These are phyloP conservation scores for Galbula dea DNA, from an alignment of 2,113 vertebrate species.

Conservation along the genomic window DNA sequence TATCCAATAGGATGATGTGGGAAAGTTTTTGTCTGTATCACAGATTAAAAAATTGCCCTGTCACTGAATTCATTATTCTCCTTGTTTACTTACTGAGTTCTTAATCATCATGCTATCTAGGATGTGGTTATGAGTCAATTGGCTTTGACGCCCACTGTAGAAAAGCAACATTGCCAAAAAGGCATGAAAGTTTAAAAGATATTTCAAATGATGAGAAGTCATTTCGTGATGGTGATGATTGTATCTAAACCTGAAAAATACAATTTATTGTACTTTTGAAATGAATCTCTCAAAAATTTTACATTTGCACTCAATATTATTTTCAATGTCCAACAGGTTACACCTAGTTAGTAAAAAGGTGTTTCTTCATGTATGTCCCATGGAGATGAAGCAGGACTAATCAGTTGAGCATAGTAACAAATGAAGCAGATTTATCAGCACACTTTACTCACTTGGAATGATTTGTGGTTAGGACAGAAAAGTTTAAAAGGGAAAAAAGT, in stretches of 20 bases:
- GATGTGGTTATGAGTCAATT: background rate
- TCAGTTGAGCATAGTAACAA: background rate
- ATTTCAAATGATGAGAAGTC: background rate
- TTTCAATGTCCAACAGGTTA: background rate
- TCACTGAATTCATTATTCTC: background rate
- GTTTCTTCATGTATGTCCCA: background rate
- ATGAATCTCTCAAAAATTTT: background rate
- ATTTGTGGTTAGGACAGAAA: background rate
- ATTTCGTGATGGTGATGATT: background rate
- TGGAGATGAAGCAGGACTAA: background rate
- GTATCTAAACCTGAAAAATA: background rate
- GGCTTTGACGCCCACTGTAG: background rate
- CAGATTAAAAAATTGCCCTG: background rate
- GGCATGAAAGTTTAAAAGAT: background rate
- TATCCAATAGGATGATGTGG: background rate
- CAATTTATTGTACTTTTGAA: background rate
- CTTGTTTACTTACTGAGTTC: background rate
- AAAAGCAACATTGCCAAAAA: background rate
- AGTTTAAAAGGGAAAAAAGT: background rate
- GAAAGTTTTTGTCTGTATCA: background rate
- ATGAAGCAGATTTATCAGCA: slow-evolving; percentile 6
- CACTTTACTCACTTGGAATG: background rate
- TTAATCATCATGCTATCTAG: background rate
- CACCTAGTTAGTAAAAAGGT: background rate
- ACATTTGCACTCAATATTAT: background rate